phyloP scores from a whole-genome alignment of 2,113 vertebrate genomes.

The Atlantisia rogersi region DNA sequence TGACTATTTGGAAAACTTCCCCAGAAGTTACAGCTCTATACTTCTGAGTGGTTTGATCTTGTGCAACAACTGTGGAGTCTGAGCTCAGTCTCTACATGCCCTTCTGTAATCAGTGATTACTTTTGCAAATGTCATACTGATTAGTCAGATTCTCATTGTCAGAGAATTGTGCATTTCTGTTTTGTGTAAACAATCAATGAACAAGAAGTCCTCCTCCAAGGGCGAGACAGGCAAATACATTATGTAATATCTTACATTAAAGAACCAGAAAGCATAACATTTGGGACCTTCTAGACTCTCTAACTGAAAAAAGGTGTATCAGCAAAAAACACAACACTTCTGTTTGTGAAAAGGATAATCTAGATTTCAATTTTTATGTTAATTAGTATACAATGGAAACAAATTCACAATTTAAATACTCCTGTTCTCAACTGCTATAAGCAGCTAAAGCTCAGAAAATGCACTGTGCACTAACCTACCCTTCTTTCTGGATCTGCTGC shows the following conservation, averaged over 20 bases:
- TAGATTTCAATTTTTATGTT: not conserved
- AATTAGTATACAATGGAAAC: not conserved
- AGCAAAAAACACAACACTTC: not conserved
- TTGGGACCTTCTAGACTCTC: not conserved
- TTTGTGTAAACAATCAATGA: constrained; percentile 43
- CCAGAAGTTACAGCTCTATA: not conserved
- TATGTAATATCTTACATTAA: not conserved
- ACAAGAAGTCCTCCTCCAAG: constrained; percentile 40
- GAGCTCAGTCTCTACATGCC: not conserved
- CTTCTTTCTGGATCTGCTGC: not conserved
- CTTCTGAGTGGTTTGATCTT: not conserved
- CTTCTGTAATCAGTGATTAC: constrained; percentile 38
- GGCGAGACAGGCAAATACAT: not conserved
- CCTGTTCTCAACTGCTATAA: not conserved
- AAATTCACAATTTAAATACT: not conserved
- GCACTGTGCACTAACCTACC: not conserved
- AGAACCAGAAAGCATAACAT: not conserved
- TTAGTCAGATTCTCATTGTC: constrained; percentile 37
- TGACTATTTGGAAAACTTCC: not conserved
- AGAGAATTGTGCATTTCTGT: constrained; percentile 32
- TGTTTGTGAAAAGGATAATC: not conserved
- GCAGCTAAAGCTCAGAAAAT: not conserved
- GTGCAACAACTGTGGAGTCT: not conserved
- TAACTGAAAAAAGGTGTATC: not conserved
- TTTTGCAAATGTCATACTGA: constrained; percentile 32